phyloP scores from a whole-genome alignment of 2,888 invertebrate species.

The Exocentrus adspersus region DNA sequence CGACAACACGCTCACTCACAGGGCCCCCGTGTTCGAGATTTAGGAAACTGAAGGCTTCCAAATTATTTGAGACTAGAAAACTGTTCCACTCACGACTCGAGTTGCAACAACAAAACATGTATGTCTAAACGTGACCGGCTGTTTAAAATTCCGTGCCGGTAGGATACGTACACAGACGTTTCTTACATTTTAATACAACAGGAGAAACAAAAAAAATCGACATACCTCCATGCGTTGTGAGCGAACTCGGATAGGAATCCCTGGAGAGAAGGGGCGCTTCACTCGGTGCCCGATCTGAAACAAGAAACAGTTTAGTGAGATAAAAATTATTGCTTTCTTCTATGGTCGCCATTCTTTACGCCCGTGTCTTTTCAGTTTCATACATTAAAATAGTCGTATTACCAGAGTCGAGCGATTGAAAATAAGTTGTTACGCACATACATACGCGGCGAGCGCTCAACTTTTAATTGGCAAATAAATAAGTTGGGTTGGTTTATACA shows the following conservation, averaged over 20 bases:
- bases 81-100: background rate
- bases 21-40: too few relatives aligned
- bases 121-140: too few relatives aligned
- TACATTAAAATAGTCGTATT: slow-evolving; percentile 24
- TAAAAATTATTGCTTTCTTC: too few relatives aligned
- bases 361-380: slow-evolving; percentile 21
- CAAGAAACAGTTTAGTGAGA: too few relatives aligned
- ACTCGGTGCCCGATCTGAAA: slow-evolving; percentile 74
- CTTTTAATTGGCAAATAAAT: slow-evolving; percentile 34
- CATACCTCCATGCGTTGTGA: slow-evolving; percentile 86
- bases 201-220: slow-evolving; percentile 40
- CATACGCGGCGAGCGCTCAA: slow-evolving; percentile 23
- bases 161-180: slow-evolving; percentile 5
- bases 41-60: background rate
- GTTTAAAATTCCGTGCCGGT: slow-evolving; percentile 35
- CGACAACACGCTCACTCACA: slow-evolving; percentile 47
- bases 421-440: slow-evolving; percentile 33
- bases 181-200: background rate
- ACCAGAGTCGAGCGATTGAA: slow-evolving; percentile 28
- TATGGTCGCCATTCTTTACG: background rate
- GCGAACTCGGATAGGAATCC: slow-evolving; percentile 76
- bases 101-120: background rate
- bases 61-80: too few relatives aligned
- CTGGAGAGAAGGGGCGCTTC: slow-evolving; percentile 72
- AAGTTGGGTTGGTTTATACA: slow-evolving; percentile 18